These are phyloP conservation scores for Coranthus polyacanthus DNA, from an alignment of 2,797 vertebrate species.

Conservation along the genomic window DNA sequence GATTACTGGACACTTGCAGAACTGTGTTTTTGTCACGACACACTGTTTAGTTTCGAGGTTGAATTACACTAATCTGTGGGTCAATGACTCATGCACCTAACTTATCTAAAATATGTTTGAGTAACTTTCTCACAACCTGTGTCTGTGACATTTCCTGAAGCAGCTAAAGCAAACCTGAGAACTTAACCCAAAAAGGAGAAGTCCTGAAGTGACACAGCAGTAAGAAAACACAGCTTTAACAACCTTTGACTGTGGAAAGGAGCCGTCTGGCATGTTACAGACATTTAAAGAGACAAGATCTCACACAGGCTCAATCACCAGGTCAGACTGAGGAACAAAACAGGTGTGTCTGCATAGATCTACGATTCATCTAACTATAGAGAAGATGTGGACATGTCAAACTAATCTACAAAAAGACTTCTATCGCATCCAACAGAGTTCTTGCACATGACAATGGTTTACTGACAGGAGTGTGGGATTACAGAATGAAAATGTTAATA, in stretches of 20 bases:
- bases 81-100: not conserved
- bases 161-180: constrained; percentile 23
- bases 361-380: not conserved
- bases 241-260: constrained; percentile 2
- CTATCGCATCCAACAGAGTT: no score
- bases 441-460: not conserved
- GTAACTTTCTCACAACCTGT: constrained; percentile 15
- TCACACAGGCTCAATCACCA: constrained; percentile 19
- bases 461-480: not conserved
- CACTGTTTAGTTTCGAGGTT: not conserved
- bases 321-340: not conserved
- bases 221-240: not conserved
- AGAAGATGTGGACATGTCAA: no score
- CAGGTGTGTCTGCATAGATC: not conserved
- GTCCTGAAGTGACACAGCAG: constrained; percentile 23
- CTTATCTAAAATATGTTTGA: not conserved
- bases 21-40: not conserved
- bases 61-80: not conserved
- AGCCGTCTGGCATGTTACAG: not conserved
- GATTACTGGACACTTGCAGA: not conserved
- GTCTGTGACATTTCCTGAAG: constrained; percentile 49
- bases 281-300: constrained; percentile 12
- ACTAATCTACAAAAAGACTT: no score
- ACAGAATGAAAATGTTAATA: not conserved
- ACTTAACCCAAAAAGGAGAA: constrained; percentile 48